These are phyloP conservation scores for Melanotaenia pygmaea DNA, from an alignment of 2,797 vertebrate species.

Conservation along the genomic window DNA sequence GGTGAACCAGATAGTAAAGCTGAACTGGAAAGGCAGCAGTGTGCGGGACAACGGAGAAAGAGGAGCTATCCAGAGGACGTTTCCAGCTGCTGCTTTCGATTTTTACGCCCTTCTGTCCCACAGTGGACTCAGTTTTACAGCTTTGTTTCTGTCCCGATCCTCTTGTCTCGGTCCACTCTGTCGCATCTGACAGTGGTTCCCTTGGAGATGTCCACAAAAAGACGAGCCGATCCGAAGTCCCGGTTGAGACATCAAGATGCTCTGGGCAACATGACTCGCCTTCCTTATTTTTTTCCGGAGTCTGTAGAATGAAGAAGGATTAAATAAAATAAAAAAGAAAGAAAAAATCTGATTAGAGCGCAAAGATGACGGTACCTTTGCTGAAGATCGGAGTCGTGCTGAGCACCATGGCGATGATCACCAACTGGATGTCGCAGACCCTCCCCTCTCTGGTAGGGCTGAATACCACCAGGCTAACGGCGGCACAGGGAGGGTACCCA, in stretches of 20 bases:
- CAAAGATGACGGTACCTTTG: slow-evolving; percentile 91
- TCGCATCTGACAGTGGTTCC: slow-evolving; percentile 44
- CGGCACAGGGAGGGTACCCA: slow-evolving; percentile 90
- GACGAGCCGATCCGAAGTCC: slow-evolving; percentile 78
- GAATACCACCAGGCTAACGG: slow-evolving; percentile 93
- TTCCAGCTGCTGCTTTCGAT: not conserved
- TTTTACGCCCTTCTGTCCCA: not conserved
- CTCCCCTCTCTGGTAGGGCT: slow-evolving; percentile 94
- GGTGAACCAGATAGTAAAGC: slow-evolving; percentile 75
- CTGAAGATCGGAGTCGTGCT: slow-evolving; percentile 95
- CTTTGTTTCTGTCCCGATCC: not conserved
- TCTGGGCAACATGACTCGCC: slow-evolving; percentile 74
- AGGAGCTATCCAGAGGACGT: slow-evolving; percentile 44
- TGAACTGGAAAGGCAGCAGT: slow-evolving; percentile 57
- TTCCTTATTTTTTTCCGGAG: slow-evolving; percentile 67
- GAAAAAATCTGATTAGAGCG: slow-evolving; percentile 58
- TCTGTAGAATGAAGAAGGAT: slow-evolving; percentile 85
- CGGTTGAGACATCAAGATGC: slow-evolving; percentile 72
- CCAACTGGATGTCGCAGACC: slow-evolving; percentile 98
- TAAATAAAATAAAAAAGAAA: slow-evolving; percentile 23
- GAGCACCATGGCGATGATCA: slow-evolving; percentile 98
- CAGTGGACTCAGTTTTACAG: slow-evolving; percentile 30
- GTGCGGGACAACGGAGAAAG: slow-evolving; percentile 60
- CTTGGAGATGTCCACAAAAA: slow-evolving; percentile 78
- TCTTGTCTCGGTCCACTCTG: slow-evolving; percentile 18